phyloP scores from a whole-genome alignment of 2,113 vertebrate genomes.

The Orycteropus afer region DNA sequence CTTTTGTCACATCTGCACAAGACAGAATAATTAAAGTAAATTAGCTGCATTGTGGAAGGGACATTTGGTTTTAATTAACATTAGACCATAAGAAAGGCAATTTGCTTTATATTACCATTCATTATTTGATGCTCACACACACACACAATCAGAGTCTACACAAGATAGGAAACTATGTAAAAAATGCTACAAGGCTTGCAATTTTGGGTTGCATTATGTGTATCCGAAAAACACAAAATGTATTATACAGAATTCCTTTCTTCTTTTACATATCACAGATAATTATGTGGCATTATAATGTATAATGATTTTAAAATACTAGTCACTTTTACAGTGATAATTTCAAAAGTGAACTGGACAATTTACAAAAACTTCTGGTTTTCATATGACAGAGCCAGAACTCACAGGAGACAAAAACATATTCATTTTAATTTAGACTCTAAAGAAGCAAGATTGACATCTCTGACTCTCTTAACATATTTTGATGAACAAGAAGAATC shows the following conservation, averaged over 20 bases:
- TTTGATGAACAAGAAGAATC: neutral
- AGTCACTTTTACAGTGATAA: neutral
- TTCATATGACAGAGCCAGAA: neutral
- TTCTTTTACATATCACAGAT: neutral
- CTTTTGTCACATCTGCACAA: conserved; percentile 64
- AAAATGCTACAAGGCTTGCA: neutral
- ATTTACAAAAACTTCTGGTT: neutral
- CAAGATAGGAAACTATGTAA: neutral
- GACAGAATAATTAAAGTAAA: conserved; percentile 68
- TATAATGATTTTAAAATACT: neutral
- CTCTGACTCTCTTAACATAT: neutral
- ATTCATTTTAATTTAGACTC: neutral
- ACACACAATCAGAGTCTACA: neutral
- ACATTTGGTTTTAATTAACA: conserved; percentile 77
- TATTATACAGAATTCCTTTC: neutral
- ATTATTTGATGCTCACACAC: neutral
- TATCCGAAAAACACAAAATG: neutral
- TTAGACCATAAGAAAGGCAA: conserved; percentile 65
- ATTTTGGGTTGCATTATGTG: neutral
- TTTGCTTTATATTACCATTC: conserved; percentile 53
- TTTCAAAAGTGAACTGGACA: neutral
- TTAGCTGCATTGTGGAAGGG: conserved; percentile 57
- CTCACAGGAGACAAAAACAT: neutral
- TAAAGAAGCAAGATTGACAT: neutral
- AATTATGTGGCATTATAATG: neutral